Percentiles rank a stretch among this genome's conserved stretches.
These are phyloP conservation scores for Euplexia lucipara DNA, from an alignment of 2,888 invertebrate species.

Conservation along the genomic window DNA sequence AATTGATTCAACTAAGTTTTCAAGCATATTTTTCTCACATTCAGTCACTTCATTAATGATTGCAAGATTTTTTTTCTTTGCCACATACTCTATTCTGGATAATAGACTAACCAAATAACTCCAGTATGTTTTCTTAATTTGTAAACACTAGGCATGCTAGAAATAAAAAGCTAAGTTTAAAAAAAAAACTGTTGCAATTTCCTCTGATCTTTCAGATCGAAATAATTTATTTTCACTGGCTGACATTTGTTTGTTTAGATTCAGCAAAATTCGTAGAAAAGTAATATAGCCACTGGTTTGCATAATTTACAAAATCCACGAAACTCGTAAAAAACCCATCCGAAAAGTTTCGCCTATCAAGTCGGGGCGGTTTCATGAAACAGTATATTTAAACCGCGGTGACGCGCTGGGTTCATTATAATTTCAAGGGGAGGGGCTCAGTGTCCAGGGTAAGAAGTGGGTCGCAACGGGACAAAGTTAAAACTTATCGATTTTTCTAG, in stretches of 20 bases:
- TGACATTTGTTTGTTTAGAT: slow-evolving; percentile 4
- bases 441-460: slow-evolving; percentile 62
- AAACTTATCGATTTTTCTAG: slow-evolving; percentile 70
- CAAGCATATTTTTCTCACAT: slow-evolving; percentile 18
- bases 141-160: background rate
- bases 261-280: slow-evolving; percentile 7
- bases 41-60: slow-evolving; percentile 6
- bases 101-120: background rate
- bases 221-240: slow-evolving; percentile 15
- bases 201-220: background rate
- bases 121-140: too few species aligned
- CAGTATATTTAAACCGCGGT: slow-evolving; percentile 59
- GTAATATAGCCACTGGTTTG: slow-evolving; percentile 17
- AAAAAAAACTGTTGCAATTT: background rate
- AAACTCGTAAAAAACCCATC: slow-evolving; percentile 46
- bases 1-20: slow-evolving; percentile 10
- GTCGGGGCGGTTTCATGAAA: slow-evolving; percentile 36
- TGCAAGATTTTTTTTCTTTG: slow-evolving; percentile 11
- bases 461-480: slow-evolving; percentile 64
- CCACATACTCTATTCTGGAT: background rate
- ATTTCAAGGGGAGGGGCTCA: slow-evolving; percentile 57
- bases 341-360: slow-evolving; percentile 49
- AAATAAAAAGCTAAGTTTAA: background rate
- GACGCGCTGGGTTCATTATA: slow-evolving; percentile 63
- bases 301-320: slow-evolving; percentile 49